Percentiles rank a stretch among this genome's conserved stretches.
Conservation (phyloP, 1,140 invertebrate genomes). For the Orchesella cincta region DNA sequence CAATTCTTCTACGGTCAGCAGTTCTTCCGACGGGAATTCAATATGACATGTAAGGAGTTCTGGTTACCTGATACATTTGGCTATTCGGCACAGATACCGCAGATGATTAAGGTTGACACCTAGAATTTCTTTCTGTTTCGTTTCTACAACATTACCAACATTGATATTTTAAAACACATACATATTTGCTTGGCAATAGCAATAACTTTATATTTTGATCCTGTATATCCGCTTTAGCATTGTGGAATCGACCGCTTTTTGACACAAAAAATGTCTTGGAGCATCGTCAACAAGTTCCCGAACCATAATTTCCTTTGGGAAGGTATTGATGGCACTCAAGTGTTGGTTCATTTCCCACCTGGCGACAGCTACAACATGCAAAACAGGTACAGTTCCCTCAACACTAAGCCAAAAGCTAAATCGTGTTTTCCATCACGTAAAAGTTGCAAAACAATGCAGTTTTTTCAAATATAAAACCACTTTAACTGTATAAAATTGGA, state of each 20-base stretch:
- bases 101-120: constrained; percentile 62
- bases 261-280: constrained; percentile 64
- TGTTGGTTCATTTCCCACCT: constrained; percentile 63
- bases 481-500: too few relatives aligned
- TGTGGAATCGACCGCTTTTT: constrained; percentile 60
- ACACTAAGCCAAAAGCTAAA: too few relatives aligned
- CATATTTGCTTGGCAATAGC: too few relatives aligned
- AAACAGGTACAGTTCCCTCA: too few relatives aligned
- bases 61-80: constrained; percentile 66
- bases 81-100: constrained; percentile 63
- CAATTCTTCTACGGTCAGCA: constrained; percentile 63
- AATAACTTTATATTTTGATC: too few relatives aligned
- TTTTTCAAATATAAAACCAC: too few relatives aligned
- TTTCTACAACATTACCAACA: too few relatives aligned
- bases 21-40: constrained; percentile 62
- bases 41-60: constrained; percentile 58
- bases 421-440: too few relatives aligned
- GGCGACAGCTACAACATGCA: constrained; percentile 60
- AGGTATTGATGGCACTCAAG: constrained; percentile 60
- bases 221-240: constrained; percentile 50
- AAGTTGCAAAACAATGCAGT: too few relatives aligned
- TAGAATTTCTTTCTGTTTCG: too few relatives aligned
- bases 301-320: constrained; percentile 64
- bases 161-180: too few relatives aligned
- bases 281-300: constrained; percentile 63